These are phyloP conservation scores for Antechinus stuartii DNA, from an alignment of 2,113 vertebrate genomes.

Conservation along the genomic window DNA sequence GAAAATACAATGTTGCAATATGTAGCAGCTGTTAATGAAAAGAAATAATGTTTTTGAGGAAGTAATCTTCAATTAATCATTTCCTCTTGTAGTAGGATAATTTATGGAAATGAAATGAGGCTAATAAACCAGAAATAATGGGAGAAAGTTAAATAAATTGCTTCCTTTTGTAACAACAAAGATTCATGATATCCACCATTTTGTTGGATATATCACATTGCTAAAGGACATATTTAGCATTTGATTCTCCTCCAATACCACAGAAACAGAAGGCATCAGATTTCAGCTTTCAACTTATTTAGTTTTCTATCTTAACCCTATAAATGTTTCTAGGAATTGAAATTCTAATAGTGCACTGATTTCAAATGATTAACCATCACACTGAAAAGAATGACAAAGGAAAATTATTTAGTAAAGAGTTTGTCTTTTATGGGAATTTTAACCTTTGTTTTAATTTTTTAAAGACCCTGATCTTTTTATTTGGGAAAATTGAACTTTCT, in stretches of 20 bases:
- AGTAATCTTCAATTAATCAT: conserved; percentile 88
- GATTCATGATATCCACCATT: conserved; percentile 86
- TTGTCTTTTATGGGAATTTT: conserved; percentile 40
- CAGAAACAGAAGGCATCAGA: conserved; percentile 77
- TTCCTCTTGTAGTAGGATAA: conserved; percentile 85
- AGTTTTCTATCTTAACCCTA: conserved; percentile 78
- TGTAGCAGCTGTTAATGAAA: conserved; percentile 84
- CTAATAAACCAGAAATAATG: conserved; percentile 83
- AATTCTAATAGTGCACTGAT: conserved; percentile 64
- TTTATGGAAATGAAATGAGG: conserved; percentile 87
- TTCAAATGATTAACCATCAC: conserved; percentile 31
- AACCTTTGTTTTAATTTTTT: conserved; percentile 61
- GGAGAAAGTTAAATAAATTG: conserved; percentile 86
- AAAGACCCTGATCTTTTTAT: conserved; percentile 29
- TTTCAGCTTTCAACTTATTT: conserved; percentile 80
- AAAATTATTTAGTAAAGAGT: conserved; percentile 38
- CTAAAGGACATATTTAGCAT: conserved; percentile 79
- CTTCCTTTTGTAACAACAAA: conserved; percentile 87
- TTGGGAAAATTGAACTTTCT: conserved; percentile 55
- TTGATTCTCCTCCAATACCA: conserved; percentile 81
- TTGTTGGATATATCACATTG: conserved; percentile 83
- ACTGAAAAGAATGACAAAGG: conserved; percentile 56
- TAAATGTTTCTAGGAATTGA: conserved; percentile 73
- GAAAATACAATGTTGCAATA: conserved; percentile 79
- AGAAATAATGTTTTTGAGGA: conserved; percentile 86